phyloP scores from a whole-genome alignment of 2,113 vertebrate species.

The Typhlomys cinereus region DNA sequence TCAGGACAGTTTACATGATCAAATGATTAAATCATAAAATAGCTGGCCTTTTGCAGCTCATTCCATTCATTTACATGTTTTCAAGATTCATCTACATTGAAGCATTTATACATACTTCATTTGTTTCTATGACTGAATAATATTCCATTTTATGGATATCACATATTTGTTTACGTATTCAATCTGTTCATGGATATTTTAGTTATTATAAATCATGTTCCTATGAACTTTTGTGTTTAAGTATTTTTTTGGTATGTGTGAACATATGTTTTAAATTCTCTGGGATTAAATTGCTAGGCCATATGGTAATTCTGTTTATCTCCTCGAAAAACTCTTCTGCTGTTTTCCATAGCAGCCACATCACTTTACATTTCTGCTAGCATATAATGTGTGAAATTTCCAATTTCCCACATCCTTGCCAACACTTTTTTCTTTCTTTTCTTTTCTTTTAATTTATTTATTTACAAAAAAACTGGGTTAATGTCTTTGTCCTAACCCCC shows the following conservation, averaged over 20 bases:
- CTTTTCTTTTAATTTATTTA: background rate
- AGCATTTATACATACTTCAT: background rate
- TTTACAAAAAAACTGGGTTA: no score
- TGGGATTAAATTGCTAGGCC: background rate
- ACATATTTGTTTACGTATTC: background rate
- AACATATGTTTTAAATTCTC: background rate
- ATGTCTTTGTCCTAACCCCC: no score
- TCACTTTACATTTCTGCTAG: background rate
- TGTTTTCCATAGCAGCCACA: background rate
- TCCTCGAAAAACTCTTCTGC: background rate
- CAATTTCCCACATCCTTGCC: background rate
- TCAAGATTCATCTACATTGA: background rate
- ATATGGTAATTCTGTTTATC: background rate
- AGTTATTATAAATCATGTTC: background rate
- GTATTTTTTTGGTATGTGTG: constrained; percentile 18
- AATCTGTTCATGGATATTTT: background rate
- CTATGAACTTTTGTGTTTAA: background rate
- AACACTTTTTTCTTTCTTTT: background rate
- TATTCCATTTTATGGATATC: background rate
- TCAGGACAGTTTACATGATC: background rate
- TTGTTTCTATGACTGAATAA: constrained; percentile 12
- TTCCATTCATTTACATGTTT: background rate
- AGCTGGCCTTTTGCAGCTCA: background rate
- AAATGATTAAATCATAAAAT: background rate
- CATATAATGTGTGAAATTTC: background rate